Evolutionary conservation across 1,140 invertebrate genomes (phyloP).

Genomic region (Orussus abietinus): DNA sequence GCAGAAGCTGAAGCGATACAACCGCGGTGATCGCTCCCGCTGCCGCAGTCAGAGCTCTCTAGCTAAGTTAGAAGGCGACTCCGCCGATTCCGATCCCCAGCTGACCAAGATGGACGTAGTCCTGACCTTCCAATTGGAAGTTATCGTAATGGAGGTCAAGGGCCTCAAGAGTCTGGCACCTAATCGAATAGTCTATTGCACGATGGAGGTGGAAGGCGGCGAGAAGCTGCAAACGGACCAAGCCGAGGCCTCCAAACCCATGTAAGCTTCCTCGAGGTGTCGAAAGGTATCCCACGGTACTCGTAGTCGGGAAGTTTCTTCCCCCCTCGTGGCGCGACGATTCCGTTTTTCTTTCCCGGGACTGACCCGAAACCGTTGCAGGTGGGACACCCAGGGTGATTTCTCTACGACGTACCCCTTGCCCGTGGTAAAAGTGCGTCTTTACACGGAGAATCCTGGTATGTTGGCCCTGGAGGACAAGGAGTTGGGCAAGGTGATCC

Average conservation of each 20-base stretch:
- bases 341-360: not conserved
- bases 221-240: constrained; percentile 99
- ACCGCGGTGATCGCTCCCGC: constrained; percentile 60
- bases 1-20: constrained; percentile 92
- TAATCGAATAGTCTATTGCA: constrained; percentile 98
- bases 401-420: constrained; percentile 96
- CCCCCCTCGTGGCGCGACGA: constrained; percentile 2
- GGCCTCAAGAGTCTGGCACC: constrained; percentile 93
- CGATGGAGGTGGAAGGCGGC: constrained; percentile 98
- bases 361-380: constrained; percentile 32
- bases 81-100: constrained; percentile 85
- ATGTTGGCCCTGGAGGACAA: constrained; percentile 98
- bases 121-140: constrained; percentile 93
- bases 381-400: constrained; percentile 97
- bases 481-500: constrained; percentile 91
- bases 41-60: constrained; percentile 76
- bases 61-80: constrained; percentile 87
- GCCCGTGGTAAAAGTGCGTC: constrained; percentile 92
- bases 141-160: constrained; percentile 97
- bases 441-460: constrained; percentile 97
- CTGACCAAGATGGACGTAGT: constrained; percentile 96
- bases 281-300: not conserved
- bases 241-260: constrained; percentile 96
- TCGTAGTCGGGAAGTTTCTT: constrained; percentile 1
- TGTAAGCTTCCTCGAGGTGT: constrained; percentile 59